Evolutionary conservation across 1,140 invertebrate genomes (phyloP), one percentile per base, ranked within the genome.

Genomic region (Sogatella furcifera): DNA sequence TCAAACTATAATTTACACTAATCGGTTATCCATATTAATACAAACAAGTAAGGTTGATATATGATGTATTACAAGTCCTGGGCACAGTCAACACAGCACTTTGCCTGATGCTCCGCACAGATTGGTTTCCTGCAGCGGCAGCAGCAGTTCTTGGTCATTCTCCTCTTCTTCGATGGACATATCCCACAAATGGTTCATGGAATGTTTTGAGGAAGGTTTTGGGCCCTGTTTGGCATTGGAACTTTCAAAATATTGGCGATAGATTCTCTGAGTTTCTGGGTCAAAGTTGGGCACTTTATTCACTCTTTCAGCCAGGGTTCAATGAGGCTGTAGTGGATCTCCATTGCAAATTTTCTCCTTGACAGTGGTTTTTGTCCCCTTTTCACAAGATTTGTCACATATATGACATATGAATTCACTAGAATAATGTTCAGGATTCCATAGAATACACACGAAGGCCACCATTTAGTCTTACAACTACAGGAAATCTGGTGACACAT

Each of bases 401-500:
- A 52, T 21, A 52, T 52, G 6, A 52, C 11, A 52, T 52, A 52
- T 5, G 52, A 21, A 28, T 54, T 54, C 19, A 54, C 52, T 8
- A 21, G n/a, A 5, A 28, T 28, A 22, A 54, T 54, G 22, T 54
- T 28, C 15, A 54, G 24, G 14, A 54, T 54, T 14, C 24, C 24
- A 24, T 54, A 54, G 13, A 54, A 54, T 54, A 54, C 3, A 8
- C 52, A 22, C 24, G 28, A 54, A 52, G 21, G 52, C 52, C 21
- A 54, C 24, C 9, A 11, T 54, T 54, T 54, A 21, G 24, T 54
- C 21, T 54, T 54, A 22, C 22, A 11, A 31, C 24, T 54, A 15
- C 52, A 54, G 13, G 52, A 22, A 13, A 54, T 54, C 24, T 54
- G 52, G 24, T 54, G 34, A 24, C 61, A 66, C 14, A 44, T 69